Evolutionary conservation across 2,113 vertebrate genomes (phyloP), one percentile per base, ranked within the genome.

Genomic region (Prietella phreatophila): DNA sequence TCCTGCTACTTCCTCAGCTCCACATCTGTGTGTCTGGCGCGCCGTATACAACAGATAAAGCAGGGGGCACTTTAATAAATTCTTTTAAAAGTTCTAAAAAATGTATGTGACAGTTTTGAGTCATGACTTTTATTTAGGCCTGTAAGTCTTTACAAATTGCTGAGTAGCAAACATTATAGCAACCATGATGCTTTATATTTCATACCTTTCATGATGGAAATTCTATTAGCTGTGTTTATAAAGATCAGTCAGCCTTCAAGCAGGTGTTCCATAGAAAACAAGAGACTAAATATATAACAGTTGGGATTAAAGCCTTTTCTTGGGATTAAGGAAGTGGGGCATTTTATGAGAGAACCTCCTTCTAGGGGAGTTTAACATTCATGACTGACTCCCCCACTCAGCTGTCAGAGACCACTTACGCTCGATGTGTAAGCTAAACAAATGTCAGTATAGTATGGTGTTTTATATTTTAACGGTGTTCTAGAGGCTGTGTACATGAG

Each of bases 181-280:
- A n/a, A n/a, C n/a, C n/a, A 27, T 27, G 25, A 61, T 13, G 4
- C 22, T 58, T 76, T 78, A 61, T 17, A n/a, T 75, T 63, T 78
- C 10, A 42, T 25, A 36, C 11, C 25, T 39, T 67, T 33, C 20
- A 11, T 67, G 13, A n/a, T 67, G 11, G 10, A 25, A 33, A 9
- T 69, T 82, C 33, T 76, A 60, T 94, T 91, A 88, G 89, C 91
- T 94, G 87, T 91, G 92, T 94, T 94, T 94, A 91, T 91, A 89
- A 92, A 89, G 89, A 92, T 88, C 90, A 82, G 80, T 84, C 86
- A 69, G 89, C 73, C 20, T 50, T 82, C 19, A 33, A 27, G 56
- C 65, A 83, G 25, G 9, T 42, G 55, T 61, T 53, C 47, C 15
- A 63, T 56, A 85, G 86, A 90, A 89, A 69, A 73, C 86, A 91